phyloP scores from a whole-genome alignment of 2,888 invertebrate genomes.

The Drosophila suboccidentalis region DNA sequence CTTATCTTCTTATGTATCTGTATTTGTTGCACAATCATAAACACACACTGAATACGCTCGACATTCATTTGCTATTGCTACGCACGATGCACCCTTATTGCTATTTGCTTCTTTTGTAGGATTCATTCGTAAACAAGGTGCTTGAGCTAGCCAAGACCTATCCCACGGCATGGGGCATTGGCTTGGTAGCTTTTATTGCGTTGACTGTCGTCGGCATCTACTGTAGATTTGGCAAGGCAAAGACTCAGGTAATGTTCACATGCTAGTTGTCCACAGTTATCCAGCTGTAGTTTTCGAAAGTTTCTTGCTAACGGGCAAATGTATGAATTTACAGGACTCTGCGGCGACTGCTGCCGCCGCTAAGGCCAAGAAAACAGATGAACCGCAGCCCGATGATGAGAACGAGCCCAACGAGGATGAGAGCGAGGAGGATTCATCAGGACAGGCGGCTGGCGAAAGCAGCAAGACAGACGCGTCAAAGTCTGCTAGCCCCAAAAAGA shows the following conservation, averaged over 20 bases:
- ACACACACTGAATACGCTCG: slow-evolving; percentile 20
- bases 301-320: slow-evolving; percentile 15
- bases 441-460: slow-evolving; percentile 46
- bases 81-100: slow-evolving; percentile 61
- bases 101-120: slow-evolving; percentile 87
- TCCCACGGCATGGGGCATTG: slow-evolving; percentile 96
- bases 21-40: slow-evolving; percentile 10
- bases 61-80: slow-evolving; percentile 35
- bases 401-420: slow-evolving; percentile 49
- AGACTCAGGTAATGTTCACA: slow-evolving; percentile 86
- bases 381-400: slow-evolving; percentile 87
- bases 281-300: neutral
- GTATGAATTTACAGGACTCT: slow-evolving; percentile 83
- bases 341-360: slow-evolving; percentile 85
- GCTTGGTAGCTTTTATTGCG: slow-evolving; percentile 92
- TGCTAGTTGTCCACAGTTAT: slow-evolving; percentile 30
- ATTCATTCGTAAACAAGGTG: slow-evolving; percentile 91
- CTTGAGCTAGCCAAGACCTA: slow-evolving; percentile 92
- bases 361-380: slow-evolving; percentile 91
- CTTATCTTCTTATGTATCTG: slow-evolving; percentile 17
- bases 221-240: slow-evolving; percentile 67
- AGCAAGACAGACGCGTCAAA: slow-evolving; percentile 57
- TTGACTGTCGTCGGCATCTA: slow-evolving; percentile 89
- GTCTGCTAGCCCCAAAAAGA: slow-evolving; percentile 82
- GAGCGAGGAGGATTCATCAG: slow-evolving; percentile 57